Evolutionary conservation across 30 jellyfish, hydroid and myxozoan genomes (phyloP).

Genomic region (Rhopilema esculentum): DNA sequence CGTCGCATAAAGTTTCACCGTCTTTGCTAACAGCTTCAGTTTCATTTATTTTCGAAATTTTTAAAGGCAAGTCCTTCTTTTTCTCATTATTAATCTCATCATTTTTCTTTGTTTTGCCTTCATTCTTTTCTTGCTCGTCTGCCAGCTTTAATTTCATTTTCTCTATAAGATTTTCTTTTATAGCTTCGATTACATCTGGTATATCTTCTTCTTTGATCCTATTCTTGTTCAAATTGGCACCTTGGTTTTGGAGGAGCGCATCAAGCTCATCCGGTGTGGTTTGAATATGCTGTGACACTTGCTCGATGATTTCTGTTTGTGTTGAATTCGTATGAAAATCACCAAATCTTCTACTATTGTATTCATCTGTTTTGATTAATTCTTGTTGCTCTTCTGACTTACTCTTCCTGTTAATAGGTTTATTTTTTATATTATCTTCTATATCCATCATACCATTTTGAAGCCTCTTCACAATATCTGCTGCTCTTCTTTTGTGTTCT

Average conservation of each 20-base stretch:
- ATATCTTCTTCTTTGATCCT: constrained; percentile 18
- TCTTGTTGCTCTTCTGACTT: background rate
- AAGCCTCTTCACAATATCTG: constrained; percentile 52
- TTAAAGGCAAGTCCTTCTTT: background rate
- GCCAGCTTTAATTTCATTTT: constrained; percentile 27
- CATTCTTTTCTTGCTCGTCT: constrained; percentile 21
- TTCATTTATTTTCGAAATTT: background rate
- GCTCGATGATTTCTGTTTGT: constrained; percentile 3
- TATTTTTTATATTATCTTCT: constrained; percentile 22
- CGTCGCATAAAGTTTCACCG: background rate
- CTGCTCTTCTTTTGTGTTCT: constrained; percentile 64
- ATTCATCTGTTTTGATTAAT: background rate
- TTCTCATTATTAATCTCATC: background rate
- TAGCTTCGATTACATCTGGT: constrained; percentile 62
- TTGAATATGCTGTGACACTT: constrained; percentile 32
- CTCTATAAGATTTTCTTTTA: constrained; percentile 45
- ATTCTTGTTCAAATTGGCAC: background rate
- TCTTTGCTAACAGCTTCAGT: background rate
- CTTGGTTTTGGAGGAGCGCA: background rate
- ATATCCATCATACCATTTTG: constrained; percentile 52
- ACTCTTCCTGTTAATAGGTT: background rate
- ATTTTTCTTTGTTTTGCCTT: background rate
- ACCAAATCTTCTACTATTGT: background rate
- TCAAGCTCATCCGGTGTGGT: background rate
- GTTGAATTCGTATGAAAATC: background rate